Conservation (phyloP, 2,888 invertebrate genomes). For the Tiphia femorata region DNA sequence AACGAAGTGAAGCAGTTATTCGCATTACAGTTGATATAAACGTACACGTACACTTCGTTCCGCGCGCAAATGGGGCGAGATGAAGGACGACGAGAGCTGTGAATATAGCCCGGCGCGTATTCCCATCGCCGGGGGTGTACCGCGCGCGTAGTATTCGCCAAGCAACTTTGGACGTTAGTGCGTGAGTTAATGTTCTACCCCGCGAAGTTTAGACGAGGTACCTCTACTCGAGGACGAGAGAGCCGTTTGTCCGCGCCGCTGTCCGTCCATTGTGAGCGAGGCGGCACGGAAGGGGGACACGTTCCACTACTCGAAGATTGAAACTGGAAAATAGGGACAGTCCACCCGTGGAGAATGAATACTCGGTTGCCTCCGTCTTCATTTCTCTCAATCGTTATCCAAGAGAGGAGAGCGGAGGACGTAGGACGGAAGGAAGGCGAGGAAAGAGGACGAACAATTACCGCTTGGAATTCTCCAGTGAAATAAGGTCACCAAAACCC, state of each 20-base stretch:
- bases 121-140: neutral
- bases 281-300: slow-evolving; percentile 22
- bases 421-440: slow-evolving; percentile 9
- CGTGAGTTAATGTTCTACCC: too few species aligned
- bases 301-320: slow-evolving; percentile 28
- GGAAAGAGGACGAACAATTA: slow-evolving; percentile 42
- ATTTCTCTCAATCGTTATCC: slow-evolving; percentile 27
- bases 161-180: neutral
- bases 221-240: neutral
- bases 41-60: too few species aligned
- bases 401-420: slow-evolving; percentile 7
- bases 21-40: too few species aligned
- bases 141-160: neutral
- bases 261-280: slow-evolving; percentile 17
- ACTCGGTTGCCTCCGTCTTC: slow-evolving; percentile 18
- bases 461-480: slow-evolving; percentile 40
- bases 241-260: neutral
- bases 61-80: too few species aligned
- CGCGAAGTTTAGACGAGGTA: neutral
- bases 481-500: slow-evolving; percentile 50
- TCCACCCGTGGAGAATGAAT: slow-evolving; percentile 27
- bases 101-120: neutral
- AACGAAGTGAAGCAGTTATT: too few species aligned
- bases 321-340: slow-evolving; percentile 40
- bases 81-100: too few species aligned